Percentiles rank a stretch among this genome's conserved stretches.
These are phyloP conservation scores for Leiothrix lutea DNA, from an alignment of 2,113 vertebrate species.

Conservation along the genomic window DNA sequence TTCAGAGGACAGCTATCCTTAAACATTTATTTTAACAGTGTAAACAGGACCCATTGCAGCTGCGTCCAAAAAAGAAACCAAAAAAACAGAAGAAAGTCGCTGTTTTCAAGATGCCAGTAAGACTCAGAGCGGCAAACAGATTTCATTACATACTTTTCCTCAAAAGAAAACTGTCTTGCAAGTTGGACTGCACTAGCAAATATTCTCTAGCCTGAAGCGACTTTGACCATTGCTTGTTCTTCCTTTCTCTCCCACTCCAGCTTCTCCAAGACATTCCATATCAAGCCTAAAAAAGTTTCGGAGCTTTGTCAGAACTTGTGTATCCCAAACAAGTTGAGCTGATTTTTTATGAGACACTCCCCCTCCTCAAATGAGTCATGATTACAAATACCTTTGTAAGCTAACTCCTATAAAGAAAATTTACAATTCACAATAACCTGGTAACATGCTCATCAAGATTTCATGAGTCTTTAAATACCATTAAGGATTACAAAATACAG, in stretches of 20 bases:
- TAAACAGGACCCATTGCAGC: conserved; percentile 45
- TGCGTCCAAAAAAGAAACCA: background rate
- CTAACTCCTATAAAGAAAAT: background rate
- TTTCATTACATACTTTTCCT: background rate
- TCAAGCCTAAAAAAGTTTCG: background rate
- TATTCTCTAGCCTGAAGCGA: background rate
- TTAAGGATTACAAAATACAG: background rate
- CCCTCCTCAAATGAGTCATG: background rate
- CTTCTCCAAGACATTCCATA: background rate
- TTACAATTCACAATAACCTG: background rate
- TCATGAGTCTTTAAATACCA: conserved; percentile 17
- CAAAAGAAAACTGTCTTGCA: background rate
- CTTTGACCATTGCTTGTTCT: background rate
- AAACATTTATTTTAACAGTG: conserved; percentile 56
- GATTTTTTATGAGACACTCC: conserved; percentile 14
- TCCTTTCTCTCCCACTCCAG: background rate
- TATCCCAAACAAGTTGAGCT: background rate
- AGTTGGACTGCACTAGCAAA: background rate
- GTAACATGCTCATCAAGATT: background rate
- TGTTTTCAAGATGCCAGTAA: background rate
- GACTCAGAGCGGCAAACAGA: background rate
- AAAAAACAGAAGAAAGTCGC: background rate
- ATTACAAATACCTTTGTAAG: background rate
- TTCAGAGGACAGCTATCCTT: background rate
- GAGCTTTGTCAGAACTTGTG: conserved; percentile 26